Evolutionary conservation across 2,888 invertebrate genomes (phyloP).

Genomic region (Pyrocoelia pectoralis): DNA sequence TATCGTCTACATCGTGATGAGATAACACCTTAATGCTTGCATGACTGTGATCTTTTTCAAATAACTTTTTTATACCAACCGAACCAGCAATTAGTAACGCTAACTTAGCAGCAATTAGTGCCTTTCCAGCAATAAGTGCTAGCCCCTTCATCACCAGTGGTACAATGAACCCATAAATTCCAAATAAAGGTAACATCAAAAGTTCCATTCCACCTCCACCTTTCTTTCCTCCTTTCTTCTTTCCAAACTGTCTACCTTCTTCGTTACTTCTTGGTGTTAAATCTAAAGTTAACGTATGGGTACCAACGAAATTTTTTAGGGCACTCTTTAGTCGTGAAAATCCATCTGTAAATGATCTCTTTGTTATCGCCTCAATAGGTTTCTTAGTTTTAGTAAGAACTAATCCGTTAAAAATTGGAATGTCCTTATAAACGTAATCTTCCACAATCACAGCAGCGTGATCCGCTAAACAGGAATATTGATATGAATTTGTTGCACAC

Average conservation of each 20-base stretch:
- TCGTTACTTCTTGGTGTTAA: constrained; percentile 31
- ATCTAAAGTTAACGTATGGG: constrained; percentile 70
- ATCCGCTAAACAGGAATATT: constrained; percentile 50
- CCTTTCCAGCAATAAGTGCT: constrained; percentile 75
- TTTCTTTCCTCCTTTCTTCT: constrained; percentile 38
- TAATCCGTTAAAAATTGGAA: constrained; percentile 54
- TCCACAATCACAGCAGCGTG: constrained; percentile 53
- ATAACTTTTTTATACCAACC: constrained; percentile 74
- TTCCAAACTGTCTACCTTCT: constrained; percentile 29
- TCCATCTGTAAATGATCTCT: constrained; percentile 40
- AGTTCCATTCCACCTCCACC: not conserved
- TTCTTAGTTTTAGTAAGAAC: constrained; percentile 48
- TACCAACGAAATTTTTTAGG: constrained; percentile 68
- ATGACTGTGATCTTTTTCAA: constrained; percentile 70
- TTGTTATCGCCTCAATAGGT: constrained; percentile 31
- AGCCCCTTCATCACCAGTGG: constrained; percentile 75
- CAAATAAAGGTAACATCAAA: constrained; percentile 49
- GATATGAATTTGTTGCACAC: constrained; percentile 43
- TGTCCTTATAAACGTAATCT: constrained; percentile 49
- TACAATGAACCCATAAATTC: constrained; percentile 70
- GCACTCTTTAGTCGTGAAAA: constrained; percentile 61
- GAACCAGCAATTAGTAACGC: constrained; percentile 77
- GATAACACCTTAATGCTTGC: constrained; percentile 73
- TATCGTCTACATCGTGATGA: constrained; percentile 57
- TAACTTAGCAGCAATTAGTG: constrained; percentile 76